Percentiles rank a stretch among this genome's conserved stretches.
These are phyloP conservation scores for Mastomys natalensis DNA, from an alignment of 2,113 vertebrate genomes.

Conservation along the genomic window DNA sequence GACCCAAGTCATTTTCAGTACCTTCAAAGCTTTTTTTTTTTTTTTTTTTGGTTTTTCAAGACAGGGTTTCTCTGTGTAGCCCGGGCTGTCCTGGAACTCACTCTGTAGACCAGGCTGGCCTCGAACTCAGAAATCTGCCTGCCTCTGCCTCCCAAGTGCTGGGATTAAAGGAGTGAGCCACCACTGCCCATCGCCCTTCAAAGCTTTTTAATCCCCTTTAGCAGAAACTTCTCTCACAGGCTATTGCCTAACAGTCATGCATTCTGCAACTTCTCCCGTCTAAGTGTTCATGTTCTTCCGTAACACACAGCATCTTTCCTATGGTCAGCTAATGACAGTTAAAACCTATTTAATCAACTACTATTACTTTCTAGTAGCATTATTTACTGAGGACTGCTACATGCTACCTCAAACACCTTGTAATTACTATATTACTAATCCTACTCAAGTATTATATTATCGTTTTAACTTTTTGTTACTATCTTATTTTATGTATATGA, in stretches of 20 bases:
- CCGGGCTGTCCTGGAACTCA: too few relatives aligned
- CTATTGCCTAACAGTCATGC: not conserved
- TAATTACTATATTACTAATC: not conserved
- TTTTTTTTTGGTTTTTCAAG: too few relatives aligned
- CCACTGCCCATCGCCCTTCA: too few relatives aligned
- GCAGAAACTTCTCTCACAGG: not conserved
- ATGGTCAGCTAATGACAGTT: not conserved
- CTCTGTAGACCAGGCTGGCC: too few relatives aligned
- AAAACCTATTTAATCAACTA: not conserved
- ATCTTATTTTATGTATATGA: not conserved
- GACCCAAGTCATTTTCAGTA: not conserved
- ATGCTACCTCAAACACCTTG: not conserved
- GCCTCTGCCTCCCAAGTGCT: too few relatives aligned
- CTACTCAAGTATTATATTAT: not conserved
- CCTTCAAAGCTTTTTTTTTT: not conserved
- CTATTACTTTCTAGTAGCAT: not conserved
- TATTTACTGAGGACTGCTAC: not conserved
- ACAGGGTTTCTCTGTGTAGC: too few relatives aligned
- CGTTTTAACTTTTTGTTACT: not conserved
- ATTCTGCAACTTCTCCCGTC: not conserved
- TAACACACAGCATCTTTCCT: not conserved
- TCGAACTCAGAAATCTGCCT: too few relatives aligned
- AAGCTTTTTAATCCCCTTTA: not conserved
- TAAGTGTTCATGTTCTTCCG: not conserved
- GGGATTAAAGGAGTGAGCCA: too few relatives aligned